These are phyloP conservation scores for Clamator glandarius DNA, from an alignment of 2,797 vertebrate species.

Conservation along the genomic window DNA sequence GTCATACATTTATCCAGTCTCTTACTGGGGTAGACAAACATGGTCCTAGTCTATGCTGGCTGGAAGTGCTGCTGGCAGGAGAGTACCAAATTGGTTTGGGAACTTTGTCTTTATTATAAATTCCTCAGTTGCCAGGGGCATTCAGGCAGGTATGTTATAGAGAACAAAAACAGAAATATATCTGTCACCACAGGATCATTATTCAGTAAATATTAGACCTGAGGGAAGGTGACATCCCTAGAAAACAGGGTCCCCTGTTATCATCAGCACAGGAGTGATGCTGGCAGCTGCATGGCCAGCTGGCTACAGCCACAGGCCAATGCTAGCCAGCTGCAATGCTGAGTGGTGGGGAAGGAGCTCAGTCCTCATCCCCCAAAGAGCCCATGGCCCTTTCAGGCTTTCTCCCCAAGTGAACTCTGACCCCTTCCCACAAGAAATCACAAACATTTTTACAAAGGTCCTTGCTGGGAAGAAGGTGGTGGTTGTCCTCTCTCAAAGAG, in stretches of 20 bases:
- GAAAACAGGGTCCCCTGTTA: conserved; percentile 17
- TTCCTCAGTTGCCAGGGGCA: background rate
- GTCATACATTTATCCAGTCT: background rate
- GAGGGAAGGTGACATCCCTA: conserved; percentile 8
- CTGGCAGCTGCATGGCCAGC: background rate
- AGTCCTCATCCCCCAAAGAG: background rate
- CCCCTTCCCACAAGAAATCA: background rate
- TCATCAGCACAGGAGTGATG: background rate
- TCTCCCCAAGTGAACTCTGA: background rate
- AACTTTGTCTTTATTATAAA: conserved; percentile 52
- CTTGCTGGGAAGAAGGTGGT: background rate
- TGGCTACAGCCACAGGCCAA: background rate
- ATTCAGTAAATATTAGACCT: conserved; percentile 48
- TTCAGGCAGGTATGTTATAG: conserved; percentile 45
- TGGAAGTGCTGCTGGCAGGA: background rate
- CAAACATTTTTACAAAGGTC: background rate
- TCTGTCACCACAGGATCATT: background rate
- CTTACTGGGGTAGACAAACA: background rate
- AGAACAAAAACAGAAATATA: conserved; percentile 60
- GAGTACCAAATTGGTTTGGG: background rate
- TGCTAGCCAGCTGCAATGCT: background rate
- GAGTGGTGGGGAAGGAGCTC: background rate
- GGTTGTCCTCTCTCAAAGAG: background rate
- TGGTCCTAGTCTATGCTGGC: background rate
- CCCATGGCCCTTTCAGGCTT: background rate